phyloP scores from a whole-genome alignment of 2,888 invertebrate species.

The Cephus sareptanus region DNA sequence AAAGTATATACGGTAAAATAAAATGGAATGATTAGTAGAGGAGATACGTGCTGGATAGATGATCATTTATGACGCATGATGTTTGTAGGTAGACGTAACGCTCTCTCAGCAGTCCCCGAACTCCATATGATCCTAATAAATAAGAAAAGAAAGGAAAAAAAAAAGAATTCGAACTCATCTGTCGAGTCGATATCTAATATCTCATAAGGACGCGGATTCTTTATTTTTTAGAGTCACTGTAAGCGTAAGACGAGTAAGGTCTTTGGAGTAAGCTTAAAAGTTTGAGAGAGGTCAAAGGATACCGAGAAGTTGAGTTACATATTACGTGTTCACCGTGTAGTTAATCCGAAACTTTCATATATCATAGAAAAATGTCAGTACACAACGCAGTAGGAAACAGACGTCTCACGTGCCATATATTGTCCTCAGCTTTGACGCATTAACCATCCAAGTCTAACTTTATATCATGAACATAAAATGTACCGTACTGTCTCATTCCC shows the following conservation, averaged over 20 bases:
- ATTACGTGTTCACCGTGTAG: background rate
- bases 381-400: background rate
- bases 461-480: background rate
- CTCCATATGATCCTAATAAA: constrained; percentile 6
- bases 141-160: background rate
- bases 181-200: background rate
- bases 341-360: background rate
- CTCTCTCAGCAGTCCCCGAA: background rate
- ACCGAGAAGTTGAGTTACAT: background rate
- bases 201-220: background rate
- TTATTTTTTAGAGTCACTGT: background rate
- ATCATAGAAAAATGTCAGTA: background rate
- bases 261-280: background rate
- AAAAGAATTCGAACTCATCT: background rate
- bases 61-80: background rate
- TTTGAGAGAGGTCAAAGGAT: background rate
- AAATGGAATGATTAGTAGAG: background rate
- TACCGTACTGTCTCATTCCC: background rate
- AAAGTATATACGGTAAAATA: background rate
- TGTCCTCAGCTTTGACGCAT: background rate
- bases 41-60: constrained; percentile 2
- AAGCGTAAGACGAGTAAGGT: background rate
- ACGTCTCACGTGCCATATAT: background rate
- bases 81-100: background rate
- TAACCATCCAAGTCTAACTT: background rate